Evolutionary conservation across 2,113 vertebrate species (phyloP).

Genomic region (Lichenostomus cassidix): DNA sequence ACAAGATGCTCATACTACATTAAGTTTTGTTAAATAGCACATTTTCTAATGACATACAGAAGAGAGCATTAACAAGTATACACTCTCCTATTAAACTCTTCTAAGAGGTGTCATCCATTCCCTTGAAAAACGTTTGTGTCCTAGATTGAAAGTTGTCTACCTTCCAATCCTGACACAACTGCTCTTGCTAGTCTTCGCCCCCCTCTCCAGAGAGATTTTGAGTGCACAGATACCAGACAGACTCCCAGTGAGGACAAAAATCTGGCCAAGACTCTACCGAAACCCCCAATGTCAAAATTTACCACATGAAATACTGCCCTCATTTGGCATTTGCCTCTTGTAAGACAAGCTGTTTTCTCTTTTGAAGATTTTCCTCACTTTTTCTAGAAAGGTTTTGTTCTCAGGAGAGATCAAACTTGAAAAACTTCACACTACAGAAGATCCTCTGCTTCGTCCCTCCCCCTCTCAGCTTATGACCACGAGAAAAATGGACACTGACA

Average conservation of each 20-base stretch:
- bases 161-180: neutral
- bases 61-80: neutral
- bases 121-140: neutral
- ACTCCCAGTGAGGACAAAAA: neutral
- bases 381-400: neutral
- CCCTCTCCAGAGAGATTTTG: neutral
- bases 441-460: neutral
- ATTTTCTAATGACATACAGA: neutral
- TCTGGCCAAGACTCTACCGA: neutral
- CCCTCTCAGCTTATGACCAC: rapidly evolving
- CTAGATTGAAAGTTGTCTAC: neutral
- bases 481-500: neutral
- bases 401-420: neutral
- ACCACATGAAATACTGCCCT: neutral
- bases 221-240: neutral
- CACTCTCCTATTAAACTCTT: neutral
- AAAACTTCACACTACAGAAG: neutral
- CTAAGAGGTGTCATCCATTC: neutral
- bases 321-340: neutral
- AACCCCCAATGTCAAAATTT: neutral
- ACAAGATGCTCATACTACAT: neutral
- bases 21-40: neutral
- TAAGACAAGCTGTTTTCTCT: neutral
- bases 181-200: neutral
- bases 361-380: neutral